phyloP scores from a whole-genome alignment of 2,888 invertebrate genomes.

The Bibio marci region DNA sequence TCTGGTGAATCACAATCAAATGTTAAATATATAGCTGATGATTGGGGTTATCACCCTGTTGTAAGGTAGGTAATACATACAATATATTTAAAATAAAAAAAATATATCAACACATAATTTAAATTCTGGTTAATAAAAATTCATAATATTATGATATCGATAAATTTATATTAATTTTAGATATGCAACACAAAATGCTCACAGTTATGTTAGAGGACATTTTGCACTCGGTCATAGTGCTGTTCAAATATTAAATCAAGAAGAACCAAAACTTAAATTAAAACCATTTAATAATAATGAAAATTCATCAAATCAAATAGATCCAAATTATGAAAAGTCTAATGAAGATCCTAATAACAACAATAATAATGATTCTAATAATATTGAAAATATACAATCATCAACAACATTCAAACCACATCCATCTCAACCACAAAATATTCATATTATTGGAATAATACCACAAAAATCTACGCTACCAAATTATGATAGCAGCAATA shows the following conservation, averaged over 20 bases:
- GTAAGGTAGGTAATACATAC: slow-evolving; percentile 21
- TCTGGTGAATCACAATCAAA: slow-evolving; percentile 29
- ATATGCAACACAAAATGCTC: slow-evolving; percentile 30
- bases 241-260: slow-evolving; percentile 21
- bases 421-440: neutral
- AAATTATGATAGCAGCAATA: too few relatives aligned
- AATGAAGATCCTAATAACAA: neutral
- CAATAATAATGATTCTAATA: neutral
- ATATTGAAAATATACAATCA: too few relatives aligned
- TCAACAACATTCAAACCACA: neutral
- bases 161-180: slow-evolving; percentile 7
- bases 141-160: neutral
- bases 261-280: slow-evolving; percentile 1
- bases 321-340: neutral
- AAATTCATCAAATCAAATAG: too few relatives aligned
- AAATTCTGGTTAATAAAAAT: neutral
- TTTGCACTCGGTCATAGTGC: slow-evolving; percentile 33
- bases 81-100: neutral
- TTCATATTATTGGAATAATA: neutral
- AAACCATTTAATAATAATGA: neutral
- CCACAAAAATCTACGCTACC: neutral
- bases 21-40: slow-evolving; percentile 42
- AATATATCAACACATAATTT: neutral
- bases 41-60: slow-evolving; percentile 46
- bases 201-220: slow-evolving; percentile 30